Evolutionary conservation across 2,888 invertebrate genomes (phyloP), one percentile per base, ranked within the genome.

Genomic region (Sinelater perroti): DNA sequence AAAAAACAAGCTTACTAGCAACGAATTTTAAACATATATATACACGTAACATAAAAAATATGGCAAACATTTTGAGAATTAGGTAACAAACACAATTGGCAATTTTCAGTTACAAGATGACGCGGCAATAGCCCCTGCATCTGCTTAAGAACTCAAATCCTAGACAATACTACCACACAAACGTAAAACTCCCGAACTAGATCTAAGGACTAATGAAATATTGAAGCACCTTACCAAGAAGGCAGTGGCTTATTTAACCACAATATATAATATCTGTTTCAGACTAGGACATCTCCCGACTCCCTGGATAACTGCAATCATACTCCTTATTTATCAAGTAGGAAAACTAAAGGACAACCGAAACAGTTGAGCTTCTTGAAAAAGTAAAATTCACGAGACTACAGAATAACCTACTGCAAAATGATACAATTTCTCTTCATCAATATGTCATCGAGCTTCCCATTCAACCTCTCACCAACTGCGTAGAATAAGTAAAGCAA

Each of bases 171-270:
- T 2, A 3, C 14, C 16, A 33, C 38, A 8, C 38, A 38, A 38
- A 17, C 38, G 38, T 13, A 38, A 38, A 10, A 20, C 38, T 18
- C 38, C 38, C n/a, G 49, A 36, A 14, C 33, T 36, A 2, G 21
- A 36, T 36, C 36, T 42, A 7, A 36, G 21, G 24, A 49, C 49
- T 6, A 49, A 49, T 36, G 49, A 49, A 36, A 49, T 24, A 11
- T 35, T 49, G 36, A 49, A 36, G 10, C 26, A 36, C 6, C 36
- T 49, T 3, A 17, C 18, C 18, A 16, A 18, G 18, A 38, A 38
- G n/a, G 13, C 38, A 3, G 5, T 17, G 17, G 38, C 38, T n/a
- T 38, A 38, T 20, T 17, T 38, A 38, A 38, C 38, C 18, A 38
- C 18, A 38, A 38, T 38, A 17, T 38, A 8, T 18, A 38, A 38